Evolutionary conservation across 2,888 invertebrate species (phyloP).

Genomic region (Scaptomyza reducta): DNA sequence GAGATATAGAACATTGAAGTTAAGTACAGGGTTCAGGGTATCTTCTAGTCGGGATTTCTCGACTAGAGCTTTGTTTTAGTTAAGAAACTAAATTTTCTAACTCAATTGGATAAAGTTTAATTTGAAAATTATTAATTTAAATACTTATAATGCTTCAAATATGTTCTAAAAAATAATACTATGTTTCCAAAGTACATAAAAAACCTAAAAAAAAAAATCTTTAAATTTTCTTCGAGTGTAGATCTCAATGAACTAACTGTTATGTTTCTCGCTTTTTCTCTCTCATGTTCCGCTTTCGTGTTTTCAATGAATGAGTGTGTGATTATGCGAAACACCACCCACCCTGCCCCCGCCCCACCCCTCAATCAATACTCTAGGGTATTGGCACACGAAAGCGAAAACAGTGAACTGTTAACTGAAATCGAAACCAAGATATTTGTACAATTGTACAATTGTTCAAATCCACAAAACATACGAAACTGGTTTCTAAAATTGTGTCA

Average conservation of each 20-base stretch:
- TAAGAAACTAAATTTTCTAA: too few relatives aligned
- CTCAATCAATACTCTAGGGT: slow-evolving; percentile 9
- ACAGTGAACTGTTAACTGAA: slow-evolving; percentile 41
- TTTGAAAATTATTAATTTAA: too few relatives aligned
- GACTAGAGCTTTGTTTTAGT: too few relatives aligned
- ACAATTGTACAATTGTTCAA: slow-evolving; percentile 15
- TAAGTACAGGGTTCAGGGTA: too few relatives aligned
- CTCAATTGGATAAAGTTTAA: too few relatives aligned
- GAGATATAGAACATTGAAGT: too few relatives aligned
- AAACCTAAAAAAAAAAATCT: too few relatives aligned
- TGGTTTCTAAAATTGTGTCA: slow-evolving; percentile 76
- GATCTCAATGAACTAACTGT: slow-evolving; percentile 20
- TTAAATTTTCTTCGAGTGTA: not conserved
- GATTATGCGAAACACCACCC: slow-evolving; percentile 39
- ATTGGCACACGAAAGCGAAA: slow-evolving; percentile 54
- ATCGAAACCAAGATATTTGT: slow-evolving; percentile 37
- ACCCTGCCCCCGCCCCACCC: not conserved
- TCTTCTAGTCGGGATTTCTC: too few relatives aligned
- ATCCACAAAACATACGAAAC: slow-evolving; percentile 49
- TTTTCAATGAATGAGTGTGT: slow-evolving; percentile 60
- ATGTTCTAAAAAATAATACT: too few relatives aligned
- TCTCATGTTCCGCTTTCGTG: slow-evolving; percentile 9
- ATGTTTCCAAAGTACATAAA: too few relatives aligned
- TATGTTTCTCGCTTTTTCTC: not conserved
- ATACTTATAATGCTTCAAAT: too few relatives aligned